Evolutionary conservation across 2,797 vertebrate species (phyloP), one percentile per base, ranked within the genome.

Genomic region (Ammospiza maritima): DNA sequence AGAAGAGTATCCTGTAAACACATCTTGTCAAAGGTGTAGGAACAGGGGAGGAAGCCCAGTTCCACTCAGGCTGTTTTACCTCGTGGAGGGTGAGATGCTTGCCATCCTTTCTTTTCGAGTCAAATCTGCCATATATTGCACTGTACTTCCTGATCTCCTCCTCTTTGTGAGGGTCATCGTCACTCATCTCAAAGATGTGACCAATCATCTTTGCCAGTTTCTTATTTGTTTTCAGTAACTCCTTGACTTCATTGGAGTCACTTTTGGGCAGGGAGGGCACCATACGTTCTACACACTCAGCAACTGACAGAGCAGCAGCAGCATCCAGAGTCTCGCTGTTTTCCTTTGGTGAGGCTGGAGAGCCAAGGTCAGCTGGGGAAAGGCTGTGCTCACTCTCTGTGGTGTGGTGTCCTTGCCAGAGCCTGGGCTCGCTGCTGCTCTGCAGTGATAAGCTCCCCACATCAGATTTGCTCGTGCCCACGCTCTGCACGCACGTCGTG

Each of bases 91-190:
- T 99, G 89, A 99, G 98, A 94, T 99, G 99, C 70, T 99, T 99
- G 56, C 99, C 99, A 45, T 99, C 99, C 95, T 99, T 98, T 86
- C 99, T 98, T 98, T 99, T 99, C 0, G 99, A 99, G 98, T 99
- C 99, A 64, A 99, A 99, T 56, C 99, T 98, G 47, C 99, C 99
- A 38, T 99, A 99, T 97, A 99, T 99, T 97, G 99, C 99, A 94
- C 99, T 99, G 97, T 99, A 99, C 94, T 99, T 99, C 36, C 99
- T 98, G 61, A 99, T 99, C 97, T 99, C 99, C 90, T 99, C 99
- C 96, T 99, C 99, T 90, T 98, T 98, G 67, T 98, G 98, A 1
- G 98, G 99, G 90, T 99, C 99, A 7, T 99, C 99, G 0, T 99
- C 99, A 16, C 97, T 97, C 99, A 99, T 98, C 44, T 99, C 99